phyloP scores from a whole-genome alignment of 2,113 vertebrate species.

The Boulengeromyrus knoepffleri region DNA sequence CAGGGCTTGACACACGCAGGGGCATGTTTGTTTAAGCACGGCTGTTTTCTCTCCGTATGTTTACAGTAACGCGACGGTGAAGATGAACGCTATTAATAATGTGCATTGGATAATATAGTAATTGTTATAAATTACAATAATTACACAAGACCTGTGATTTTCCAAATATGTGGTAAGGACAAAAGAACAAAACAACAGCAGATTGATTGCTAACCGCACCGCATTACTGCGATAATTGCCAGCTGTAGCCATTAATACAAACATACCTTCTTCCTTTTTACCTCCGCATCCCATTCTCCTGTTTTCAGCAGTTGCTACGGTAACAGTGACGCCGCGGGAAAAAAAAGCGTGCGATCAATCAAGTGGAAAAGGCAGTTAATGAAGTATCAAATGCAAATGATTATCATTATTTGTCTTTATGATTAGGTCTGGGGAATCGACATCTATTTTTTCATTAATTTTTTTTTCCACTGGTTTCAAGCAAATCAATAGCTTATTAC shows the following conservation, averaged over 20 bases:
- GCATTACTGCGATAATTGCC: slow-evolving; percentile 44
- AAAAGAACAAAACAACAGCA: slow-evolving; percentile 15
- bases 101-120: slow-evolving; percentile 2
- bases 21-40: not conserved
- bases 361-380: slow-evolving; percentile 53
- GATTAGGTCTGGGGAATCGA: slow-evolving; percentile 41
- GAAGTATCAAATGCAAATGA: slow-evolving; percentile 58
- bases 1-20: slow-evolving; percentile 18
- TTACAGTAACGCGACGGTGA: not conserved
- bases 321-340: slow-evolving; percentile 24
- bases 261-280: not conserved
- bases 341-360: slow-evolving; percentile 42
- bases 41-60: not conserved
- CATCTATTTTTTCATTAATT: slow-evolving; percentile 19
- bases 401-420: slow-evolving; percentile 48
- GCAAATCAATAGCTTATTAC: slow-evolving; percentile 41
- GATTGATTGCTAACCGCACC: slow-evolving; percentile 42
- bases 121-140: slow-evolving; percentile 15
- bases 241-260: slow-evolving; percentile 47
- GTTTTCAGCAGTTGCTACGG: slow-evolving; percentile 30
- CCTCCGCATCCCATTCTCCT: slow-evolving; percentile 8
- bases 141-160: slow-evolving; percentile 6
- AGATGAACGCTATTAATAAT: not conserved
- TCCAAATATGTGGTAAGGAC: not conserved
- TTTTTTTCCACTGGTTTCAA: slow-evolving; percentile 39